A percentile compares a stretch with the other conserved stretches of the same genome.
phyloP scores from a whole-genome alignment of 2,797 vertebrate species.

The Poecilia gillii region DNA sequence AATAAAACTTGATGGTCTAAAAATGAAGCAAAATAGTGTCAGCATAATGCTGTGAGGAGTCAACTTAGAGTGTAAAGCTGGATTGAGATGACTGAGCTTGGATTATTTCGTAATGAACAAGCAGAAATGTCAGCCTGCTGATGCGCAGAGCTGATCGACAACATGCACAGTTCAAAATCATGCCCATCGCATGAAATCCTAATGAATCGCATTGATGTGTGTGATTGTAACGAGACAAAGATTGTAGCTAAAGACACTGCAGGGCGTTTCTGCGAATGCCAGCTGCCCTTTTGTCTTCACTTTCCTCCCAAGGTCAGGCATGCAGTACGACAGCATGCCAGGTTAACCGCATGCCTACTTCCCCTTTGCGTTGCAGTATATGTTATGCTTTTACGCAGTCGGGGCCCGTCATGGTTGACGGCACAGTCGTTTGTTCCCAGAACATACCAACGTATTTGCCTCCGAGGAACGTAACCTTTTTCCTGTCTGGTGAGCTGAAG shows the following conservation, averaged over 20 bases:
- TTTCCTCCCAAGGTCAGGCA: conserved; percentile 48
- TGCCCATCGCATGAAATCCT: not conserved
- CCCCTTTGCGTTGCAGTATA: conserved; percentile 9
- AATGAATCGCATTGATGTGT: not conserved
- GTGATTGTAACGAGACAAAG: not conserved
- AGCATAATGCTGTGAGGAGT: not conserved
- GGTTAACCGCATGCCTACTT: conserved; percentile 42
- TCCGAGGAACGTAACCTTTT: not conserved
- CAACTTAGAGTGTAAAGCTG: not conserved
- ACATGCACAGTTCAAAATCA: not conserved
- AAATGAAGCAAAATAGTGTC: not conserved
- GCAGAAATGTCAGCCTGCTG: not conserved
- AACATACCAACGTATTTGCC: conserved; percentile 21
- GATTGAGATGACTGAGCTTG: not conserved
- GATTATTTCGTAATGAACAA: not conserved
- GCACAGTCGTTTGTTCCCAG: conserved; percentile 38
- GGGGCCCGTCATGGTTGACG: conserved; percentile 21
- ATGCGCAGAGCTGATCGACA: not conserved
- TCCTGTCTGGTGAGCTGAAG: not conserved
- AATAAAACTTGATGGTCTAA: not conserved
- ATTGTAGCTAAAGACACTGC: not conserved
- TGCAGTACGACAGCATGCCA: conserved; percentile 44
- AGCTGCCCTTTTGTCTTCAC: conserved; percentile 26
- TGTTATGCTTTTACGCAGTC: conserved; percentile 30
- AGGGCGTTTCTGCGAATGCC: conserved; percentile 4